Conservation (phyloP, 2,888 invertebrate genomes). For the Caenorhabditis sulstoni region DNA sequence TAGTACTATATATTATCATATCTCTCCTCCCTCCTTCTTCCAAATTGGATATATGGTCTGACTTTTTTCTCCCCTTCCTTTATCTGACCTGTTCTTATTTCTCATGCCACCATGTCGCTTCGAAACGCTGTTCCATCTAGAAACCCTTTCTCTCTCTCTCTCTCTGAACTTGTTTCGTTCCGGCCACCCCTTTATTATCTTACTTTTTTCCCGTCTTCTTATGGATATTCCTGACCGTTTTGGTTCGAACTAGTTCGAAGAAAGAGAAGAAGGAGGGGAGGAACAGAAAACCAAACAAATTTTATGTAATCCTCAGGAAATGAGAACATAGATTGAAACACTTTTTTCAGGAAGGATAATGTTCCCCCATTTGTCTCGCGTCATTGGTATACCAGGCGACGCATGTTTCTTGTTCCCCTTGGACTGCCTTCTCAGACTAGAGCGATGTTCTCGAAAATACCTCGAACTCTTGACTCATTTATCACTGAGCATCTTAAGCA, state of each 20-base stretch:
- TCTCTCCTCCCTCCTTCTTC: background rate
- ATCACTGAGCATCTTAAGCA: slow-evolving; percentile 19
- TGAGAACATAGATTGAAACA: slow-evolving; percentile 50
- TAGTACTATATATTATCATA: slow-evolving; percentile 7
- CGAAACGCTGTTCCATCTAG: slow-evolving; percentile 15
- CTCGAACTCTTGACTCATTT: slow-evolving; percentile 1
- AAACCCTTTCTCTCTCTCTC: too few species aligned
- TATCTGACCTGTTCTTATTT: slow-evolving; percentile 30
- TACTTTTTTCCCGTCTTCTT: slow-evolving; percentile 12
- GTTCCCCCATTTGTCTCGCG: slow-evolving; percentile 41
- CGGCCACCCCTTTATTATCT: slow-evolving; percentile 1
- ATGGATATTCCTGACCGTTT: slow-evolving; percentile 42
- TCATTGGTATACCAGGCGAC: slow-evolving; percentile 22
- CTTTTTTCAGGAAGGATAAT: slow-evolving; percentile 50
- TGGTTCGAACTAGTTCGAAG: slow-evolving; percentile 29
- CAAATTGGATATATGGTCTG: slow-evolving; percentile 1
- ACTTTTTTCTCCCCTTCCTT: too few species aligned
- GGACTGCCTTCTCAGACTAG: too few species aligned
- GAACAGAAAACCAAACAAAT: slow-evolving; percentile 29
- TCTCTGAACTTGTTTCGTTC: background rate
- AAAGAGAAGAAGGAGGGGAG: background rate
- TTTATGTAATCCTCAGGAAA: slow-evolving; percentile 59
- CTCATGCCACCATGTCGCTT: background rate
- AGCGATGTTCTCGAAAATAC: background rate
- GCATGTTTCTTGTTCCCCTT: background rate